A percentile compares a stretch with the other conserved stretches of the same genome.
Evolutionary conservation across 2,113 vertebrate genomes (phyloP).

Genomic region (Peromyscus leucopus): DNA sequence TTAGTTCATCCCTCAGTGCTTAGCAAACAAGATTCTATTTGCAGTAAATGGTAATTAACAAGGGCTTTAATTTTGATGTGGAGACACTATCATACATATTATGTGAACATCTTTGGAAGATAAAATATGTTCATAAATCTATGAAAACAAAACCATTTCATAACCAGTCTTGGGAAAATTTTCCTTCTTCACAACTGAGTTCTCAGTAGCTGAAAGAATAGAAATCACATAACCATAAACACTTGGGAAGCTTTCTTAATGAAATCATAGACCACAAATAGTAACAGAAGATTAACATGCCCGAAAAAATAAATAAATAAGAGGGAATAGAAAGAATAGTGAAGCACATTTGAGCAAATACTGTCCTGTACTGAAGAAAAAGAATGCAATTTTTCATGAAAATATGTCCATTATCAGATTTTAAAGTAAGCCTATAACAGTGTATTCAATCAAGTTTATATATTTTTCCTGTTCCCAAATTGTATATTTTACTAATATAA

Average conservation of each 20-base stretch:
- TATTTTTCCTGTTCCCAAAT: background rate
- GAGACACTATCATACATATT: background rate
- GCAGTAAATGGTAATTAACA: background rate
- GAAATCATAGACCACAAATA: background rate
- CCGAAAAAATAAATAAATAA: background rate
- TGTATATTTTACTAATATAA: background rate
- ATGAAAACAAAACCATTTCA: background rate
- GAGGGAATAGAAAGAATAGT: background rate
- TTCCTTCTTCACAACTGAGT: background rate
- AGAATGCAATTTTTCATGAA: background rate
- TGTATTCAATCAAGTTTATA: background rate
- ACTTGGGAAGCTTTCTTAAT: background rate
- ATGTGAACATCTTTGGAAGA: background rate
- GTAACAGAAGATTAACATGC: background rate
- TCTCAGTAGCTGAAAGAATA: background rate
- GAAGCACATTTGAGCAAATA: background rate
- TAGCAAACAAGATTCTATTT: background rate
- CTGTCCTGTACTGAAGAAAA: background rate
- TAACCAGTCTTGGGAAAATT: background rate
- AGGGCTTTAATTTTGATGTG: background rate
- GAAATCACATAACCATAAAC: background rate
- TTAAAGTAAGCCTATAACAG: background rate
- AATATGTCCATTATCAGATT: background rate
- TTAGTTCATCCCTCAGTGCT: background rate
- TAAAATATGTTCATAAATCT: background rate